Evolutionary conservation across 2,113 vertebrate species (phyloP).

Genomic region (Malurus alboscapulatus): DNA sequence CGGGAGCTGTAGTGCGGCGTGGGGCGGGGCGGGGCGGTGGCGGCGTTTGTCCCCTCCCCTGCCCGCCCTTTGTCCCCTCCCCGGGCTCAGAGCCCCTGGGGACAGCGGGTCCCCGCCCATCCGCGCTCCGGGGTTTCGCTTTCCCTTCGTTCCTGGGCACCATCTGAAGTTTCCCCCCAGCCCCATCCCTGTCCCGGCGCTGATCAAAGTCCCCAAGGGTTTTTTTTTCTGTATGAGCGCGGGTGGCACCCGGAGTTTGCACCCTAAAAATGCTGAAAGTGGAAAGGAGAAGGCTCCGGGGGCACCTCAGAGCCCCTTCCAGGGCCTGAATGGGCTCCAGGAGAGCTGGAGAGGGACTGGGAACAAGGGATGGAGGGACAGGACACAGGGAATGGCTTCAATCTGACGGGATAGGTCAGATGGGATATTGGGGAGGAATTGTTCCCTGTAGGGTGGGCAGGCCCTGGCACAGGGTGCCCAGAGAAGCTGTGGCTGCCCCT

Average conservation of each 20-base stretch:
- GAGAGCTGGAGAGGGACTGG: background rate
- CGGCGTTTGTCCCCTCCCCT: rapidly evolving
- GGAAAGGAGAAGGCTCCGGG: background rate
- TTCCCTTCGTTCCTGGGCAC: background rate
- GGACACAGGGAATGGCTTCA: background rate
- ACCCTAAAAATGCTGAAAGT: background rate
- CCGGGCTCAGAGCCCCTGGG: rapidly evolving
- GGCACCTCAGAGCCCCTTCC: background rate
- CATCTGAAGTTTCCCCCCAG: background rate
- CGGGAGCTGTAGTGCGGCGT: conserved; percentile 8
- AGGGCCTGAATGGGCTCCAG: background rate
- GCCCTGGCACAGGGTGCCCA: background rate
- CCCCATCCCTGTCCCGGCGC: background rate
- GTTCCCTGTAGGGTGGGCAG: background rate
- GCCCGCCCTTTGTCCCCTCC: rapidly evolving
- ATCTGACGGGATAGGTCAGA: background rate
- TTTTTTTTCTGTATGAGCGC: background rate
- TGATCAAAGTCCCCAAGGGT: rapidly evolving
- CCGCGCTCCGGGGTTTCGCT: rapidly evolving
- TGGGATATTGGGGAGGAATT: background rate
- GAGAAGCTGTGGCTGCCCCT: background rate
- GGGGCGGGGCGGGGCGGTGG: background rate
- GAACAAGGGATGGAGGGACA: background rate
- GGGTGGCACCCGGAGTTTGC: background rate
- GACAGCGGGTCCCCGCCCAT: rapidly evolving